Percentiles rank a stretch among this genome's conserved stretches.
These are phyloP conservation scores for Onchidella celtica DNA, from an alignment of 2,888 invertebrate genomes.

Conservation along the genomic window DNA sequence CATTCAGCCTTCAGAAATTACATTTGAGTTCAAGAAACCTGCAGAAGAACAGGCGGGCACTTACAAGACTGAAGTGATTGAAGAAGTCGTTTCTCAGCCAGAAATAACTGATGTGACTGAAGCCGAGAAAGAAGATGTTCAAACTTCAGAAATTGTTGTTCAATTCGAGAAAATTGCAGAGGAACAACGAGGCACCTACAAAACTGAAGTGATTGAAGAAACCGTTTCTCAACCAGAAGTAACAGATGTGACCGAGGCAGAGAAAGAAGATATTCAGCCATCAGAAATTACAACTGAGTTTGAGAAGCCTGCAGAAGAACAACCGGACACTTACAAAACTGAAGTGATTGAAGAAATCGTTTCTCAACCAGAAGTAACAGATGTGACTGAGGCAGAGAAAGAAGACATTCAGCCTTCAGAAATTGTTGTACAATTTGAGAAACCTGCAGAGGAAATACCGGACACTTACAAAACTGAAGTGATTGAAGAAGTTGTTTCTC, in stretches of 20 bases:
- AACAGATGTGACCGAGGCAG: slow-evolving; percentile 41
- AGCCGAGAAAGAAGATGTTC: slow-evolving; percentile 39
- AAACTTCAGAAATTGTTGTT: slow-evolving; percentile 43
- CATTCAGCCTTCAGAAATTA: slow-evolving; percentile 49
- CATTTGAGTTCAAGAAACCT: slow-evolving; percentile 49
- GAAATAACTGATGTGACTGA: slow-evolving; percentile 44
- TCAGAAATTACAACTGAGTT: slow-evolving; percentile 48
- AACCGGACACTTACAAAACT: slow-evolving; percentile 45
- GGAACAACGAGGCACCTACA: slow-evolving; percentile 46
- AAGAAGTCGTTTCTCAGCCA: slow-evolving; percentile 46
- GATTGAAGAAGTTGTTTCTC: slow-evolving; percentile 51
- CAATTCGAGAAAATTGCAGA: slow-evolving; percentile 42
- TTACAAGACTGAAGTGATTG: slow-evolving; percentile 40
- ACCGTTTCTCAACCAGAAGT: slow-evolving; percentile 46
- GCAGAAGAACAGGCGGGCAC: slow-evolving; percentile 38
- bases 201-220: slow-evolving; percentile 50
- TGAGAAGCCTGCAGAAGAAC: slow-evolving; percentile 45
- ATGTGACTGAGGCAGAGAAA: slow-evolving; percentile 49
- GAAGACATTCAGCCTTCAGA: slow-evolving; percentile 53
- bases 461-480: slow-evolving; percentile 52
- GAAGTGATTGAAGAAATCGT: slow-evolving; percentile 50
- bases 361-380: slow-evolving; percentile 49
- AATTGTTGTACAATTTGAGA: slow-evolving; percentile 46
- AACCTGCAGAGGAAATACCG: slow-evolving; percentile 46
- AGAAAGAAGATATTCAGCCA: slow-evolving; percentile 46